These are phyloP conservation scores for Diarsia mendica DNA, from an alignment of 2,888 invertebrate species.

Conservation along the genomic window DNA sequence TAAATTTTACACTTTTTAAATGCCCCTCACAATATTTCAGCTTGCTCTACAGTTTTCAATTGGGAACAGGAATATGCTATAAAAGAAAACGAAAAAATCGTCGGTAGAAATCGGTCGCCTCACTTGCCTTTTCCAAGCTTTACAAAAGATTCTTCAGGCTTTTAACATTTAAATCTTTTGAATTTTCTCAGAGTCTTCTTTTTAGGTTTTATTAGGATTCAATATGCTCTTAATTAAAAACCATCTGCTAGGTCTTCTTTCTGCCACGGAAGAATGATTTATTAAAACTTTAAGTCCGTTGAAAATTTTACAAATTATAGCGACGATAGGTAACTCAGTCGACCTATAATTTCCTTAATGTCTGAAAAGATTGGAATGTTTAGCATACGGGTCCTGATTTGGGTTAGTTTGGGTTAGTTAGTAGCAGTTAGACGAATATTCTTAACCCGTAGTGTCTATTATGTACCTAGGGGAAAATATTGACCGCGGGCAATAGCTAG, in stretches of 20 bases:
- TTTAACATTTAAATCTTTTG: conserved; percentile 12
- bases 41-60: conserved; percentile 16
- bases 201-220: conserved; percentile 15
- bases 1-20: neutral
- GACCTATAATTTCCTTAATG: neutral
- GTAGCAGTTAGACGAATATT: neutral
- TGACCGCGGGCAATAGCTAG: neutral
- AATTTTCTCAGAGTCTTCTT: neutral
- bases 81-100: neutral
- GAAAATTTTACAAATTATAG: neutral
- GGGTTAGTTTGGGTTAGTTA: neutral
- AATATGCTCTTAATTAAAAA: conserved; percentile 23
- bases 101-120: neutral
- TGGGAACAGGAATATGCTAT: neutral
- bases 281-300: conserved; percentile 9
- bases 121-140: neutral
- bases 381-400: neutral
- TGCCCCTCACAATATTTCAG: neutral
- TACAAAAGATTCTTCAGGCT: conserved; percentile 4
- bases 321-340: neutral
- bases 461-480: neutral
- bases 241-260: conserved; percentile 15
- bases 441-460: too few species aligned
- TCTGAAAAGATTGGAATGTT: neutral
- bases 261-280: neutral